These are phyloP conservation scores for Drosophila infuscata DNA, from an alignment of 2,888 invertebrate genomes.

Conservation along the genomic window DNA sequence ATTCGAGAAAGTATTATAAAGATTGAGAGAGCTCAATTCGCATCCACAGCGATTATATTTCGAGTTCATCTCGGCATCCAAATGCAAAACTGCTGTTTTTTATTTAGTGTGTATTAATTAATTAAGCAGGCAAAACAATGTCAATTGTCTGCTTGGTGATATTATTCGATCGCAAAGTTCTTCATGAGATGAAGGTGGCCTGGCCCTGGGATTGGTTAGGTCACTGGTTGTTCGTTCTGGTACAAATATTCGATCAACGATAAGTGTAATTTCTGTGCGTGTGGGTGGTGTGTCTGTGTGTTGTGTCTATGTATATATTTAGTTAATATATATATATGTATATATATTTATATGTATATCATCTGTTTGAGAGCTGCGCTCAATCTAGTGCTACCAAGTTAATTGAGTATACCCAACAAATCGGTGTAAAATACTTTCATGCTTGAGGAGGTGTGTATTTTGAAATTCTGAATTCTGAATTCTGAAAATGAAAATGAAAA, in stretches of 20 bases:
- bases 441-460: constrained; percentile 18
- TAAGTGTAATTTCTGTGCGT: constrained; percentile 13
- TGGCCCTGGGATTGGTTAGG: constrained; percentile 12
- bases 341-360: constrained; percentile 2
- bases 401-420: constrained; percentile 17
- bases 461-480: constrained; percentile 18
- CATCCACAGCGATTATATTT: constrained; percentile 21
- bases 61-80: constrained; percentile 11
- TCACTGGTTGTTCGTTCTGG: constrained; percentile 22
- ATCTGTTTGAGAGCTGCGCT: constrained; percentile 33
- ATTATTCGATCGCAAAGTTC: constrained; percentile 16
- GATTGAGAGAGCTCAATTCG: constrained; percentile 24
- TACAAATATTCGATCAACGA: constrained; percentile 8
- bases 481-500: neutral
- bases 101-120: constrained; percentile 7
- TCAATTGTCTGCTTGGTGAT: no score
- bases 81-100: constrained; percentile 19
- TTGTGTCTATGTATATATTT: constrained; percentile 16
- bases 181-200: constrained; percentile 13
- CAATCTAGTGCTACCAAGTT: constrained; percentile 17
- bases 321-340: neutral
- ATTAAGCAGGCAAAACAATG: no score
- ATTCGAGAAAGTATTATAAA: constrained; percentile 1
- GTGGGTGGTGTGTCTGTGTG: constrained; percentile 32
- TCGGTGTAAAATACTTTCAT: constrained; percentile 21